Conservation (phyloP, 2,113 vertebrate species). For the Microtus oregoni region DNA sequence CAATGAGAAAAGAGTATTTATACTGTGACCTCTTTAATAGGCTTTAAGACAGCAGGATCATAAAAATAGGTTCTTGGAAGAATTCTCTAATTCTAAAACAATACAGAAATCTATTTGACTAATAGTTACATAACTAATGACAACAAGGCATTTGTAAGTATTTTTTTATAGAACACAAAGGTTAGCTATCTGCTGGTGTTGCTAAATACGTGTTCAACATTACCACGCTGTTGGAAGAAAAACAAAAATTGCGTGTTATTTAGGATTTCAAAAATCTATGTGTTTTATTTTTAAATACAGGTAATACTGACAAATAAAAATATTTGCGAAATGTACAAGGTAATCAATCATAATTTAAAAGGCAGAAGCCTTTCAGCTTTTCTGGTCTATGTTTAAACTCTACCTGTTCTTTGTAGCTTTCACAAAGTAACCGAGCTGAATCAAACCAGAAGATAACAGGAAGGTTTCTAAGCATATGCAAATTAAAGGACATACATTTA, state of each 20-base stretch:
- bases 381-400: background rate
- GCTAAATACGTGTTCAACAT: background rate
- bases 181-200: background rate
- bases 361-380: background rate
- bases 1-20: background rate
- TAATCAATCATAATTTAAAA: background rate
- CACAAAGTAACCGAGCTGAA: background rate
- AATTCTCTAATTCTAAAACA: conserved; percentile 39
- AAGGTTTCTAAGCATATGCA: background rate
- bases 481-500: background rate
- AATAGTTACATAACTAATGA: background rate
- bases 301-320: background rate
- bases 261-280: background rate
- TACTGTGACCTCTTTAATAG: background rate
- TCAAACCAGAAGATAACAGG: background rate
- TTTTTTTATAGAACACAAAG: background rate
- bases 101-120: background rate
- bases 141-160: background rate
- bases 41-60: conserved; percentile 40
- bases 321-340: conserved; percentile 18
- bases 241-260: background rate
- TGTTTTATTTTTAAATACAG: conserved; percentile 1
- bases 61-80: conserved; percentile 13
- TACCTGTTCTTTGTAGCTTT: background rate
- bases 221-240: background rate